These are phyloP conservation scores for Sylvilagus floridanus DNA, from an alignment of 2,797 vertebrate genomes.

Conservation along the genomic window DNA sequence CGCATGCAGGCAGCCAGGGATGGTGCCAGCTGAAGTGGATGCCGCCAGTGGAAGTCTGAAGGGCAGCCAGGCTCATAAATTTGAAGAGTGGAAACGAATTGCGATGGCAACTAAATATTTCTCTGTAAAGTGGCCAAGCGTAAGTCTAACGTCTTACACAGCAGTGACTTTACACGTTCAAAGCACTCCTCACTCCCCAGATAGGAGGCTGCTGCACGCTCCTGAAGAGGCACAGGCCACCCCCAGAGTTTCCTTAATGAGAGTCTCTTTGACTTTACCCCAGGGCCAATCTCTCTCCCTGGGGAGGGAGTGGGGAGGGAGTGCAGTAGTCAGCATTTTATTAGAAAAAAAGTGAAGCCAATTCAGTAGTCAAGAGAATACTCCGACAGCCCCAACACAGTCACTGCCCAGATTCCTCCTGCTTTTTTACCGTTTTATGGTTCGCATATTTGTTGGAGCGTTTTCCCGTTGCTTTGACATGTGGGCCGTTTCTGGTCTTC, in stretches of 20 bases:
- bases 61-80: constrained; percentile 75
- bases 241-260: background rate
- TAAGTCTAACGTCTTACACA: constrained; percentile 24
- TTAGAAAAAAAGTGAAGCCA: background rate
- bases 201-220: constrained; percentile 44
- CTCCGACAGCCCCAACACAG: background rate
- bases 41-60: constrained; percentile 67
- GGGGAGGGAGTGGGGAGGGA: background rate
- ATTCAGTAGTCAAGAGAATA: background rate
- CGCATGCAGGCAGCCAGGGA: background rate
- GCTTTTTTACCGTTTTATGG: background rate
- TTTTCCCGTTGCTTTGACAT: background rate
- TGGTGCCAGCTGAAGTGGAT: constrained; percentile 44
- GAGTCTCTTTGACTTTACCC: background rate
- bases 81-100: constrained; percentile 72
- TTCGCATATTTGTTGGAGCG: accelerated
- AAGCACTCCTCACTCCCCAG: background rate
- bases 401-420: background rate
- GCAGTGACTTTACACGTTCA: constrained; percentile 41
- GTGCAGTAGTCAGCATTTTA: background rate
- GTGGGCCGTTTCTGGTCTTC: background rate
- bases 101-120: constrained; percentile 80
- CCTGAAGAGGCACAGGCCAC: background rate
- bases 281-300: background rate
- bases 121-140: constrained; percentile 75